Conservation (phyloP, 2,797 vertebrate species). For the Tamandua tetradactyla region DNA sequence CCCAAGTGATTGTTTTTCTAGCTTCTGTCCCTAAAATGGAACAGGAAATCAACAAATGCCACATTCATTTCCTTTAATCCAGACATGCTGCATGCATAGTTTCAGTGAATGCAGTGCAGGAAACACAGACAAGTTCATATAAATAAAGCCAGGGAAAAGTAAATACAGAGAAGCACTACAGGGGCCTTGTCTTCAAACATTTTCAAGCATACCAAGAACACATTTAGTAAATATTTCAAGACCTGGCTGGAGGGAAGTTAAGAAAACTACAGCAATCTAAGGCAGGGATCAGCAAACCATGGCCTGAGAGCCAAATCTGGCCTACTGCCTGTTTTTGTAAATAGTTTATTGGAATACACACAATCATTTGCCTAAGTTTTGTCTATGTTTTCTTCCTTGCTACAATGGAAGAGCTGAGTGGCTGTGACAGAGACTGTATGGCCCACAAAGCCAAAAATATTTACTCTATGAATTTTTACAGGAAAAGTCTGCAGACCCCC, state of each 20-base stretch:
- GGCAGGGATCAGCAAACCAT: not conserved
- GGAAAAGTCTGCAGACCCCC: not conserved
- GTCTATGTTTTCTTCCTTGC: not conserved
- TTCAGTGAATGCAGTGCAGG: not conserved
- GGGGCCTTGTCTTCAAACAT: not conserved
- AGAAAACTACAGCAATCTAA: slow-evolving; percentile 12
- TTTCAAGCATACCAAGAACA: slow-evolving; percentile 18
- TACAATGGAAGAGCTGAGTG: not conserved
- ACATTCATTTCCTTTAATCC: not conserved
- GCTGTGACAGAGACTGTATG: not conserved
- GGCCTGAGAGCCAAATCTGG: not conserved
- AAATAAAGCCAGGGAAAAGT: not conserved
- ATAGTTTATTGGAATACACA: not conserved
- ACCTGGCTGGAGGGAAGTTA: slow-evolving; percentile 4
- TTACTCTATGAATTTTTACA: not conserved
- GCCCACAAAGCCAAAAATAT: not conserved
- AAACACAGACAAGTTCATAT: not conserved
- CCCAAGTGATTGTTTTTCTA: not conserved
- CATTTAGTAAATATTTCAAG: slow-evolving; percentile 4
- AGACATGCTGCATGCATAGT: not conserved
- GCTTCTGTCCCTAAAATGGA: not conserved
- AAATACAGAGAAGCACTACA: not conserved
- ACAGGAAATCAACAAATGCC: not conserved
- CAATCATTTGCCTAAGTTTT: not conserved
- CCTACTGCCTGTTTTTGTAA: not conserved